Evolutionary conservation across 2,888 invertebrate genomes (phyloP).

Genomic region (Dascillus cervinus): DNA sequence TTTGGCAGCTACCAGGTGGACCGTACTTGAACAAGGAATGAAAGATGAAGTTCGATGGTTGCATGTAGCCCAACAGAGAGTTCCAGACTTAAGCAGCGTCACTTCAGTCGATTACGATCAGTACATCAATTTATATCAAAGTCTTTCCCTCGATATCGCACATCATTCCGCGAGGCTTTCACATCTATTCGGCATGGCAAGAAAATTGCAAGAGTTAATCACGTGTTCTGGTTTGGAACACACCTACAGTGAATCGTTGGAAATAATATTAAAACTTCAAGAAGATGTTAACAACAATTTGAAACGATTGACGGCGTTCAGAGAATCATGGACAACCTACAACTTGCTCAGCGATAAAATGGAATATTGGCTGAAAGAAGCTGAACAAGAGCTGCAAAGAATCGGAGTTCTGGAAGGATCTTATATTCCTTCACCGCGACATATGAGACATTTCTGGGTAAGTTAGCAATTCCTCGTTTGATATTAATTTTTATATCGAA

Average conservation of each 20-base stretch:
- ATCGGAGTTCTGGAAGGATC: slow-evolving; percentile 57
- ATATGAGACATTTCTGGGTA: slow-evolving; percentile 77
- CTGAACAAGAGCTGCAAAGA: slow-evolving; percentile 60
- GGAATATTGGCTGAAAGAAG: slow-evolving; percentile 67
- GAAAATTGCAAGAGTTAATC: slow-evolving; percentile 65
- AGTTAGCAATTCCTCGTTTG: slow-evolving; percentile 19
- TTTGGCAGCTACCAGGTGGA: slow-evolving; percentile 78
- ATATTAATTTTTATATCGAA: slow-evolving; percentile 1
- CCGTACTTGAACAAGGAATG: slow-evolving; percentile 70
- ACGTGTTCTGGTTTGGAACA: slow-evolving; percentile 68
- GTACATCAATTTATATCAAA: slow-evolving; percentile 75
- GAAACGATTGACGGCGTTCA: slow-evolving; percentile 64
- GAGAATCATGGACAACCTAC: slow-evolving; percentile 70
- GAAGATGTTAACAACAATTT: slow-evolving; percentile 69
- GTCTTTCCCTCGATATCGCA: slow-evolving; percentile 68
- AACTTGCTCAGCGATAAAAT: slow-evolving; percentile 65
- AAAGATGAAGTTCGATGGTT: slow-evolving; percentile 79
- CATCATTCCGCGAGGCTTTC: slow-evolving; percentile 72
- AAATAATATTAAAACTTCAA: slow-evolving; percentile 63
- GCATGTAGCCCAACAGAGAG: slow-evolving; percentile 73
- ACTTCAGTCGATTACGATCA: slow-evolving; percentile 79
- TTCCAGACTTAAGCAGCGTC: slow-evolving; percentile 72
- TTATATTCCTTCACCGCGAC: slow-evolving; percentile 55
- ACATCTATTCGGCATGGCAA: slow-evolving; percentile 64
- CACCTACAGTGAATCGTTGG: slow-evolving; percentile 63